phyloP scores from a whole-genome alignment of 2,113 vertebrate genomes.

The Balaenoptera acutorostrata region DNA sequence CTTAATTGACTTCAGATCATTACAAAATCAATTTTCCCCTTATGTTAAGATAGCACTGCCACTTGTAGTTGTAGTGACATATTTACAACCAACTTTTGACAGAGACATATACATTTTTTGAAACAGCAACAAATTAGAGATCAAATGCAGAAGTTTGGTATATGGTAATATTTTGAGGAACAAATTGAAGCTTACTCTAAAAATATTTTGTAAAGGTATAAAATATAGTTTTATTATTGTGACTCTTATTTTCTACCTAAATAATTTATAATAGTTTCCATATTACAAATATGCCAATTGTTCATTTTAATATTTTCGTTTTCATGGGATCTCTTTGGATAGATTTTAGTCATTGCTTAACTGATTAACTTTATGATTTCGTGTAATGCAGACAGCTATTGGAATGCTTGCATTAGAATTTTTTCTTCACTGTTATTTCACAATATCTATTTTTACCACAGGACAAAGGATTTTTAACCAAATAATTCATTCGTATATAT shows the following conservation, averaged over 20 bases:
- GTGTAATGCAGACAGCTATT: background rate
- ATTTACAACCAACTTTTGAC: constrained; percentile 15
- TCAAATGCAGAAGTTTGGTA: background rate
- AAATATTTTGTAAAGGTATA: background rate
- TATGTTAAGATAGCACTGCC: background rate
- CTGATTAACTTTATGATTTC: background rate
- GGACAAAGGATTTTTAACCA: background rate
- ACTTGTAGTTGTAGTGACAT: background rate
- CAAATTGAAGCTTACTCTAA: constrained; percentile 8
- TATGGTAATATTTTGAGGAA: constrained; percentile 2
- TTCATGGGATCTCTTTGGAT: background rate
- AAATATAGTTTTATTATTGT: background rate
- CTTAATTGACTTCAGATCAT: constrained; percentile 1
- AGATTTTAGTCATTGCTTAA: background rate
- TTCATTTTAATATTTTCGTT: background rate
- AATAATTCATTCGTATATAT: background rate
- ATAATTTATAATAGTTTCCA: background rate
- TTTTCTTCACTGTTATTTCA: background rate
- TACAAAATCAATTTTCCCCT: constrained; percentile 20
- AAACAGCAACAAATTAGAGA: constrained; percentile 44
- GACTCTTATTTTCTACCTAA: background rate
- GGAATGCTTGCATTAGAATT: background rate
- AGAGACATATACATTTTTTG: background rate
- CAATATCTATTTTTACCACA: background rate
- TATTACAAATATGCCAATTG: background rate